These are phyloP conservation scores for Erynnis tages DNA, from an alignment of 2,888 invertebrate species.

Conservation along the genomic window DNA sequence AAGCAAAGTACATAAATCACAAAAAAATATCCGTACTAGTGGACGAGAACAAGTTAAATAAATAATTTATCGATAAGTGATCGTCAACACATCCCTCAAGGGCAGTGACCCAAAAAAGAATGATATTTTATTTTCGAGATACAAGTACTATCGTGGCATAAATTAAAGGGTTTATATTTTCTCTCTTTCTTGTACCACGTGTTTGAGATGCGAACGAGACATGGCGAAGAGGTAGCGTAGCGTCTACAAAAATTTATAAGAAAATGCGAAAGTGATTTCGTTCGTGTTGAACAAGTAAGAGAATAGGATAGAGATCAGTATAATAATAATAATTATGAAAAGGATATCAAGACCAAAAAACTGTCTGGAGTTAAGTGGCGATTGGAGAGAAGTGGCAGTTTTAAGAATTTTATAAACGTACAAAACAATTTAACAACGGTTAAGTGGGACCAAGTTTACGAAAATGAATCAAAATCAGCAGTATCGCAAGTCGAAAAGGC, in stretches of 20 bases:
- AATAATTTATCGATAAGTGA: conserved; percentile 46
- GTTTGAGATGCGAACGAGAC: conserved; percentile 61
- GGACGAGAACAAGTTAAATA: too few species aligned
- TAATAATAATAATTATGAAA: too few species aligned
- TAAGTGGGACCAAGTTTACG: too few species aligned
- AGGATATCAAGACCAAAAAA: too few species aligned
- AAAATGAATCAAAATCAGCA: too few species aligned
- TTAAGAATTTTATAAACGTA: too few species aligned
- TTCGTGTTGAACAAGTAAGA: not conserved
- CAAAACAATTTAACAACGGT: too few species aligned
- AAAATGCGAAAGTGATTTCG: not conserved
- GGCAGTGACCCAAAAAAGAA: conserved; percentile 75
- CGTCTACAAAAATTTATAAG: conserved; percentile 50
- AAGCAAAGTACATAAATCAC: too few species aligned
- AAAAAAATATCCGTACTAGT: too few species aligned
- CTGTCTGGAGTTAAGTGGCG: too few species aligned
- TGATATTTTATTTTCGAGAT: conserved; percentile 78
- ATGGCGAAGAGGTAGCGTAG: conserved; percentile 56
- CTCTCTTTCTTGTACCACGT: conserved; percentile 73
- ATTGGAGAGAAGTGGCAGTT: too few species aligned
- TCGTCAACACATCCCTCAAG: conserved; percentile 61
- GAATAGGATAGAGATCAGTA: not conserved
- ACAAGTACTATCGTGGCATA: conserved; percentile 79
- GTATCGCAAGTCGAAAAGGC: too few species aligned
- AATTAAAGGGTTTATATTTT: conserved; percentile 78